These are phyloP conservation scores for Muntiacus muntjak DNA, from an alignment of 2,113 vertebrate genomes.

Conservation along the genomic window DNA sequence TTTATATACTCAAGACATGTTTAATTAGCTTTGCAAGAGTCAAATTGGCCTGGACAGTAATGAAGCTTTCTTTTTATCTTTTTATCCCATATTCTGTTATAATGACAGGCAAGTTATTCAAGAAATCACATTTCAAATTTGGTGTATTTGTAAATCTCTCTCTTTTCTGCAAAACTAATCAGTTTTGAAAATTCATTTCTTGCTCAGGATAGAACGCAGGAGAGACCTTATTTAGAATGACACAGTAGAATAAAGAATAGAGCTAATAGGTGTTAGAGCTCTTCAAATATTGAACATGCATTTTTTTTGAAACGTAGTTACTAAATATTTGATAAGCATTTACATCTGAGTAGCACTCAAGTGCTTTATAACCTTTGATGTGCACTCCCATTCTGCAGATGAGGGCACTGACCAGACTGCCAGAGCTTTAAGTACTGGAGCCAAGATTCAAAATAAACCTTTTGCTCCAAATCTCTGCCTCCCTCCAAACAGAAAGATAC, in stretches of 20 bases:
- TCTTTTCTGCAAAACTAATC: not conserved
- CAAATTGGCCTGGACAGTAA: constrained; percentile 79
- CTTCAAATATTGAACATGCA: constrained; percentile 28
- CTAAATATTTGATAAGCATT: constrained; percentile 57
- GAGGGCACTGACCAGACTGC: not conserved
- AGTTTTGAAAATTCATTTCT: constrained; percentile 32
- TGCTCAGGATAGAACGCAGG: not conserved
- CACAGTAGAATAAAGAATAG: not conserved
- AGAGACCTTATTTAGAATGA: not conserved
- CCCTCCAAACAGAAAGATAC: not conserved
- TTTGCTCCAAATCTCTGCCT: not conserved
- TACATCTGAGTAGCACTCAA: not conserved
- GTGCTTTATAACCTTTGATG: not conserved
- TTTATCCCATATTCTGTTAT: constrained; percentile 60
- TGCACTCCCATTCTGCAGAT: constrained; percentile 39
- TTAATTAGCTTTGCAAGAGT: constrained; percentile 86
- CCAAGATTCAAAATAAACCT: not conserved
- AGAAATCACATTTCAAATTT: constrained; percentile 75
- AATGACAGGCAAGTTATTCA: constrained; percentile 72
- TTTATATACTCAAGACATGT: constrained; percentile 85
- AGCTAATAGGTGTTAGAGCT: not conserved
- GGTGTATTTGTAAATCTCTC: constrained; percentile 16
- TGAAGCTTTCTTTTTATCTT: constrained; percentile 63
- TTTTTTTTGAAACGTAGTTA: constrained; percentile 2
- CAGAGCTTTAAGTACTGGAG: not conserved